phyloP scores from a whole-genome alignment of 1,140 invertebrate genomes.

The Aphelenchoides fujianensis region DNA sequence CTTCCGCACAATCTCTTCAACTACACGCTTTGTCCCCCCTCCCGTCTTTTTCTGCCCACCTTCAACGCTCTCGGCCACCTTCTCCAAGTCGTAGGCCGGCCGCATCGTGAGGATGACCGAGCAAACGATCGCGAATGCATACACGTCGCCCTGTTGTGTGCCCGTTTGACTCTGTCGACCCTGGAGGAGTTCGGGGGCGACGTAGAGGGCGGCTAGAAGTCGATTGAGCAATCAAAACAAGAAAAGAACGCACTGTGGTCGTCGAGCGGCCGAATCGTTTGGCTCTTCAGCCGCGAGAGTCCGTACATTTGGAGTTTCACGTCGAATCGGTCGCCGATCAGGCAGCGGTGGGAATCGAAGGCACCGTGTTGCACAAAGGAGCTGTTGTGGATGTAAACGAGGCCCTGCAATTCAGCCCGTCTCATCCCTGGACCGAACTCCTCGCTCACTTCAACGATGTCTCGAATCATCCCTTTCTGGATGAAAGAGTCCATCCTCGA shows the following conservation, averaged over 20 bases:
- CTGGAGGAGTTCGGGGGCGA: constrained; percentile 35
- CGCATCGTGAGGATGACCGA: constrained; percentile 50
- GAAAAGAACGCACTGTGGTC: not conserved
- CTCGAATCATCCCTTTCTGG: not conserved
- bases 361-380: not conserved
- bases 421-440: not conserved
- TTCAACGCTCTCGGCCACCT: constrained; percentile 9
- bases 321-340: not conserved
- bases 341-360: not conserved
- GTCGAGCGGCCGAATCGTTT: not conserved
- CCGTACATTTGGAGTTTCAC: not conserved
- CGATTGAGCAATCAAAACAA: not conserved
- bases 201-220: constrained; percentile 32
- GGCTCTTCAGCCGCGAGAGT: not conserved
- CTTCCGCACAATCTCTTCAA: not conserved
- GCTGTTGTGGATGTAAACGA: not conserved
- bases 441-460: not conserved
- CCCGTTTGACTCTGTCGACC: constrained; percentile 13
- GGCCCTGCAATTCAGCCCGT: not conserved
- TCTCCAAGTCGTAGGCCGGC: constrained; percentile 31
- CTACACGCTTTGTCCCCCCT: not conserved
- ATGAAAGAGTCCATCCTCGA: not conserved
- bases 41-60: constrained; percentile 2
- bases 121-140: constrained; percentile 53
- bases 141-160: constrained; percentile 42